Evolutionary conservation across 2,797 vertebrate species (phyloP).

Genomic region (Pitangus sulphuratus): DNA sequence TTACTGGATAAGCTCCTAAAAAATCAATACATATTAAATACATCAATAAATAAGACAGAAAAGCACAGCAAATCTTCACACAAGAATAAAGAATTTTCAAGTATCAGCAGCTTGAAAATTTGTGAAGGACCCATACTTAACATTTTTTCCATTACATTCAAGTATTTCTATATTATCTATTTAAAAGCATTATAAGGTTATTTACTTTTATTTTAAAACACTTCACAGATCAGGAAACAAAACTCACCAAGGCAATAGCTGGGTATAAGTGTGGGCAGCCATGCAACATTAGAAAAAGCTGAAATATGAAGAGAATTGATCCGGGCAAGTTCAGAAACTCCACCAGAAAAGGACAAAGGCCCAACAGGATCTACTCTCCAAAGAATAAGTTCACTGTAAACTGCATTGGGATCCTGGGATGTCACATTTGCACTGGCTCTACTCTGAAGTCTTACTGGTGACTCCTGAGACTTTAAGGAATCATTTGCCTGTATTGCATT

Average conservation of each 20-base stretch:
- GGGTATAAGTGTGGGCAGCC: slow-evolving; percentile 95
- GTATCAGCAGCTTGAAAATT: neutral
- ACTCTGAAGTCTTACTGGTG: slow-evolving; percentile 66
- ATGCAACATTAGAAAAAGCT: slow-evolving; percentile 96
- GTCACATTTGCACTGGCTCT: slow-evolving; percentile 70
- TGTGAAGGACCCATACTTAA: neutral
- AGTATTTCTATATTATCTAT: neutral
- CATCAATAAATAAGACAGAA: neutral
- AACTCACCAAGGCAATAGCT: slow-evolving; percentile 94
- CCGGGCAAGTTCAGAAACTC: slow-evolving; percentile 95
- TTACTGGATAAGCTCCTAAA: neutral
- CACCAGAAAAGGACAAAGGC: slow-evolving; percentile 93
- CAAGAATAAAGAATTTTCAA: neutral
- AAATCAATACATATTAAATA: neutral
- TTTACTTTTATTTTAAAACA: neutral
- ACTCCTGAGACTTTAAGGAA: slow-evolving; percentile 33
- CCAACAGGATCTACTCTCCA: slow-evolving; percentile 98
- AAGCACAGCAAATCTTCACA: neutral
- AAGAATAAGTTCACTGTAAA: slow-evolving; percentile 98
- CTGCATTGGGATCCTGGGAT: slow-evolving; percentile 88
- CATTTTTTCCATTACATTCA: neutral
- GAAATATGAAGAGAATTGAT: slow-evolving; percentile 97
- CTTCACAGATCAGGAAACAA: neutral
- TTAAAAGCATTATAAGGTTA: neutral
- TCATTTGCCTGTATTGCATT: slow-evolving; percentile 36